A percentile compares a stretch with the other conserved stretches of the same genome.
Conservation (phyloP, 1,140 invertebrate species). For the Bombus superbus region DNA sequence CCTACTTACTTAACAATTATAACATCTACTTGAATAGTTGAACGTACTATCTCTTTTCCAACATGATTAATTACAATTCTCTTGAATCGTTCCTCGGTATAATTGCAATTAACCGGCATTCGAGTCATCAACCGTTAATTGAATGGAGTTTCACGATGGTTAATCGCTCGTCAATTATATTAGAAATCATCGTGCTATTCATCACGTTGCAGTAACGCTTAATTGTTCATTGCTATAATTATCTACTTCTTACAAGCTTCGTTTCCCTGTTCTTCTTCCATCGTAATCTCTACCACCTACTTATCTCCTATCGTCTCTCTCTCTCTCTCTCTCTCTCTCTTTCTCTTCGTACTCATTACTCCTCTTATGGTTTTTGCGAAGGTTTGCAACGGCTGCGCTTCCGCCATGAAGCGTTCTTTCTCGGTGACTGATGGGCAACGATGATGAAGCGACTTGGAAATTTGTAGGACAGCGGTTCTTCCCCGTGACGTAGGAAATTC, state of each 20-base stretch:
- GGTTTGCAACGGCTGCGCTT: slow-evolving; percentile 18
- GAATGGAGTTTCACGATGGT: not conserved
- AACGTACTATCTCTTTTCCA: too few relatives aligned
- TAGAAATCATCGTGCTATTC: not conserved
- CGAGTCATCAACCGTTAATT: not conserved
- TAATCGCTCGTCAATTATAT: not conserved
- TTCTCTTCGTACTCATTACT: slow-evolving; percentile 12
- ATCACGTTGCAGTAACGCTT: not conserved
- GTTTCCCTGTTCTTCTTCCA: not conserved
- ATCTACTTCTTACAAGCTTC: not conserved
- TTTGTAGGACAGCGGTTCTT: slow-evolving; percentile 56
- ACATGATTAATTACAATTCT: too few relatives aligned
- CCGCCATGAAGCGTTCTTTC: slow-evolving; percentile 54
- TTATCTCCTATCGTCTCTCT: not conserved
- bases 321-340: not conserved
- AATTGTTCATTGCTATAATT: slow-evolving; percentile 4
- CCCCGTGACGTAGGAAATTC: slow-evolving; percentile 36
- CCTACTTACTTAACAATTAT: too few relatives aligned
- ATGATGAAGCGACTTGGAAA: slow-evolving; percentile 69
- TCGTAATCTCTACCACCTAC: not conserved
- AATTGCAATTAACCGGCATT: not conserved
- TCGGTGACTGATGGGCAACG: slow-evolving; percentile 64
- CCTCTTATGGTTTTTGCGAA: slow-evolving; percentile 43
- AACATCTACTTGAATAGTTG: too few relatives aligned
- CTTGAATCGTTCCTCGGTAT: too few relatives aligned